Conservation (phyloP, 2,888 invertebrate genomes). For the Diogma glabrata region DNA sequence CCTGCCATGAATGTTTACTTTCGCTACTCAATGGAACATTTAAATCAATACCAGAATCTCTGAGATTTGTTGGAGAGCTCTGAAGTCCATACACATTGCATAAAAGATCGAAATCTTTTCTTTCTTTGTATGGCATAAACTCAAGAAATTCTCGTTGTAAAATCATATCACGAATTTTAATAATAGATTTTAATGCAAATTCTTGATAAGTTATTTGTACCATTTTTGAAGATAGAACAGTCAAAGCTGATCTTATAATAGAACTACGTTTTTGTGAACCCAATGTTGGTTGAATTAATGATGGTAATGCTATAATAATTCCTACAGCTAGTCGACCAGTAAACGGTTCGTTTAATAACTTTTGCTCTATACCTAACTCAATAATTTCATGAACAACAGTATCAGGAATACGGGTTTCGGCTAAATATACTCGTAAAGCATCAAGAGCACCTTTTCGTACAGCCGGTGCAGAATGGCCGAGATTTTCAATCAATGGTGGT, state of each 20-base stretch:
- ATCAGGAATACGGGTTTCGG: conserved; percentile 55
- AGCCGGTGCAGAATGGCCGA: conserved; percentile 69
- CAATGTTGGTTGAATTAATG: conserved; percentile 44
- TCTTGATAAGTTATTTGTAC: conserved; percentile 51
- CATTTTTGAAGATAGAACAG: conserved; percentile 44
- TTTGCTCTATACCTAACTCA: conserved; percentile 48
- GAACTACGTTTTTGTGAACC: conserved; percentile 39
- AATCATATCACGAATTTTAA: conserved; percentile 55
- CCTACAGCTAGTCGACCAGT: conserved; percentile 50
- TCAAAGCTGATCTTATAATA: conserved; percentile 41
- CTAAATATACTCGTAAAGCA: conserved; percentile 59
- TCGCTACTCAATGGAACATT: conserved; percentile 17
- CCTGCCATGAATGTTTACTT: conserved; percentile 12
- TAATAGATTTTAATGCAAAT: conserved; percentile 53
- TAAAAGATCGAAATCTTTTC: conserved; percentile 45
- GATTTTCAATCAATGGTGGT: conserved; percentile 61
- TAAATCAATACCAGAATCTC: conserved; percentile 25
- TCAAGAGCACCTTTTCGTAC: conserved; percentile 70
- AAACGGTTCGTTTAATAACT: conserved; percentile 36
- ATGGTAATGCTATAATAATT: conserved; percentile 51
- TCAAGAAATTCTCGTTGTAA: conserved; percentile 53
- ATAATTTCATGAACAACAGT: conserved; percentile 52
- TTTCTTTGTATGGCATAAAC: conserved; percentile 40
- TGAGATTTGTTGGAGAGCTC: conserved; percentile 13
- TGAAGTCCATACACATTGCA: conserved; percentile 45